Evolutionary conservation across 2,797 vertebrate genomes (phyloP).

Genomic region (Trichosurus vulpecula): DNA sequence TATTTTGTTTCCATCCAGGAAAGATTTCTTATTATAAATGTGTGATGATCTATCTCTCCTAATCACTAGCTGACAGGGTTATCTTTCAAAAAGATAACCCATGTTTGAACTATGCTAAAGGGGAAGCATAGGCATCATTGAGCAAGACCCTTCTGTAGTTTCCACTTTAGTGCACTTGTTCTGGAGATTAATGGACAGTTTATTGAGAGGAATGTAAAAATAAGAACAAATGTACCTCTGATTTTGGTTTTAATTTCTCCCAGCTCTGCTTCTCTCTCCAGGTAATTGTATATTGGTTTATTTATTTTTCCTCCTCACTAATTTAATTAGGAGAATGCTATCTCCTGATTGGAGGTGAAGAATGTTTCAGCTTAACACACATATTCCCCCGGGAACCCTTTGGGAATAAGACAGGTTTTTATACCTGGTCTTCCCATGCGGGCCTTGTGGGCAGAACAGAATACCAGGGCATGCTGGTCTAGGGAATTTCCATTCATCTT

Average conservation of each 20-base stretch:
- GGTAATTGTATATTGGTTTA: constrained; percentile 54
- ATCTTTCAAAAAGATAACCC: constrained; percentile 70
- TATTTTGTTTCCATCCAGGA: not conserved
- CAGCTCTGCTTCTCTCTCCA: constrained; percentile 35
- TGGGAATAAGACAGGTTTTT: constrained; percentile 1
- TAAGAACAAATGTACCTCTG: constrained; percentile 27
- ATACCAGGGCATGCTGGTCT: not conserved
- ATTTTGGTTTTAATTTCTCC: constrained; percentile 19
- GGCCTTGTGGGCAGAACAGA: constrained; percentile 4
- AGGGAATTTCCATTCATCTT: not conserved
- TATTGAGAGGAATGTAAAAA: constrained; percentile 70
- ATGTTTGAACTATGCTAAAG: constrained; percentile 72
- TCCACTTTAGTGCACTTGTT: constrained; percentile 70
- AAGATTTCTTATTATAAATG: constrained; percentile 45
- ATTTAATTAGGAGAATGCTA: constrained; percentile 60
- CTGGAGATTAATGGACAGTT: constrained; percentile 75
- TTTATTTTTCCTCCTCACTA: constrained; percentile 65
- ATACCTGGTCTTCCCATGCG: constrained; percentile 42
- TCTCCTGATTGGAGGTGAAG: constrained; percentile 48
- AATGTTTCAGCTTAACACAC: constrained; percentile 45
- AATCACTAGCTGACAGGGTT: constrained; percentile 59
- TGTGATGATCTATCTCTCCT: constrained; percentile 61
- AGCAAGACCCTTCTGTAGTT: constrained; percentile 58
- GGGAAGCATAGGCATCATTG: constrained; percentile 68
- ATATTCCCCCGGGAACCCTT: constrained; percentile 41